These are phyloP conservation scores for Venturia canescens DNA, from an alignment of 1,140 invertebrate species.

Conservation along the genomic window DNA sequence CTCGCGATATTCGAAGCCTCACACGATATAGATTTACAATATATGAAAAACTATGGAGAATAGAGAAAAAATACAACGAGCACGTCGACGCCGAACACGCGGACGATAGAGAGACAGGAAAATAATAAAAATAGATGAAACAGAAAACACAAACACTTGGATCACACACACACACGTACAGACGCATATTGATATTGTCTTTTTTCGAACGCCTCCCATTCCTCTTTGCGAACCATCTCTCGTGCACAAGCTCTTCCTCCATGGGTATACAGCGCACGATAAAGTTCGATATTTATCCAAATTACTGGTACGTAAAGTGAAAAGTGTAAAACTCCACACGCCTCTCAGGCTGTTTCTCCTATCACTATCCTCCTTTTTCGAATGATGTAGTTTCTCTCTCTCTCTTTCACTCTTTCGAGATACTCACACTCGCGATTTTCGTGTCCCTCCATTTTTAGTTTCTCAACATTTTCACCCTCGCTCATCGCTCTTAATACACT, in stretches of 20 bases:
- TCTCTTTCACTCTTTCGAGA: constrained; percentile 18
- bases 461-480: not conserved
- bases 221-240: not conserved
- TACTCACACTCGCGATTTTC: not conserved
- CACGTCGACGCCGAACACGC: constrained; percentile 33
- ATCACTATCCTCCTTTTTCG: not conserved
- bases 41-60: constrained; percentile 31
- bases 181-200: not conserved
- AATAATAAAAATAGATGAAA: constrained; percentile 44
- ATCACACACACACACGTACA: constrained; percentile 38
- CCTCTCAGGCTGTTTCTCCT: not conserved
- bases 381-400: constrained; percentile 25
- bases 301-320: constrained; percentile 39
- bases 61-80: constrained; percentile 19
- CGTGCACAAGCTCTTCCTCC: not conserved
- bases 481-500: not conserved
- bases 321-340: constrained; percentile 2
- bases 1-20: constrained; percentile 36
- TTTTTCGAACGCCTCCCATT: not conserved
- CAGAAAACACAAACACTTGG: constrained; percentile 48
- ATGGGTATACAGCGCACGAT: not conserved
- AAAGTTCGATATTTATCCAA: constrained; percentile 42
- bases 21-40: constrained; percentile 35
- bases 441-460: not conserved
- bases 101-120: constrained; percentile 46